These are phyloP conservation scores for Rutilus rutilus DNA, from an alignment of 2,113 vertebrate genomes.

Conservation along the genomic window DNA sequence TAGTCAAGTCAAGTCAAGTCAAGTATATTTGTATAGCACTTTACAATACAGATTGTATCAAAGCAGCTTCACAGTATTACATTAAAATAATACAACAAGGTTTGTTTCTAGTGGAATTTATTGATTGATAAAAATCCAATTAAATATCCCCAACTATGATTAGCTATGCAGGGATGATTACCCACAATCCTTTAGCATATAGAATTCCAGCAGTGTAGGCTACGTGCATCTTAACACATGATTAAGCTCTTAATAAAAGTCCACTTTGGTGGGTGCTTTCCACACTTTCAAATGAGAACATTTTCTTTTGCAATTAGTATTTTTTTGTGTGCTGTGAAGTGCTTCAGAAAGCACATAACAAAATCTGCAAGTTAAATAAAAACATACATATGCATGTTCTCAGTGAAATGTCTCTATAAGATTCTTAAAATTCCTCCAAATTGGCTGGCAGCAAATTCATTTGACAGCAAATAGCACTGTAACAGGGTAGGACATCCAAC, in stretches of 20 bases:
- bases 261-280: not conserved
- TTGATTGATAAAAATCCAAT: too few relatives aligned
- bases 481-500: not conserved
- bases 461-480: not conserved
- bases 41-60: too few relatives aligned
- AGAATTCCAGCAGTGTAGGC: not conserved
- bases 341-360: not conserved
- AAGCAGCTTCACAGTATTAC: too few relatives aligned
- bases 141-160: too few relatives aligned
- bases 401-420: not conserved
- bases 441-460: not conserved
- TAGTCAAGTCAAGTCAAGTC: too few relatives aligned
- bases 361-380: not conserved
- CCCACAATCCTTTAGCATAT: not conserved
- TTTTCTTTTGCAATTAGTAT: not conserved
- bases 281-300: not conserved
- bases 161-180: not conserved
- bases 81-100: too few relatives aligned
- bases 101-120: too few relatives aligned
- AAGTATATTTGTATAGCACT: too few relatives aligned
- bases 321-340: not conserved
- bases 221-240: not conserved
- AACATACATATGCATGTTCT: not conserved
- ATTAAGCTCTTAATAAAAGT: not conserved
- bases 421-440: not conserved